These are phyloP conservation scores for Trachelipus rathkii DNA, from an alignment of 1,140 invertebrate genomes.

Conservation along the genomic window DNA sequence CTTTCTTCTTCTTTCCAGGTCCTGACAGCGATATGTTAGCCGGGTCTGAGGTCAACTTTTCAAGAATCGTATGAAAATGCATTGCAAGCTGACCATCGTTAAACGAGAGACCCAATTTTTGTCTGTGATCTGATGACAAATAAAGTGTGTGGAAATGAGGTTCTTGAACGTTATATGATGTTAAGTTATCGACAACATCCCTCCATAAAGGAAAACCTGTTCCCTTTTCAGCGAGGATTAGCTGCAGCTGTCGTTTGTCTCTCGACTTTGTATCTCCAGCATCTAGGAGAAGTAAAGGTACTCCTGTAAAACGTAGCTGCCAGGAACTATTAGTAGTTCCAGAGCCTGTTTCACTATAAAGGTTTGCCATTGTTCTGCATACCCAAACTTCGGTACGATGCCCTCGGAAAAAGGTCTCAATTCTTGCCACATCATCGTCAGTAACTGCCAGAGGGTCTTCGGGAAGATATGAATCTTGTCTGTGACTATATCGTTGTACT, in stretches of 20 bases:
- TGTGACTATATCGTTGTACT: conserved; percentile 36
- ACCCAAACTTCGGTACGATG: conserved; percentile 69
- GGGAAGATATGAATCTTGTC: conserved; percentile 26
- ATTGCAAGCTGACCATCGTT: conserved; percentile 68
- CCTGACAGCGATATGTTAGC: conserved; percentile 72
- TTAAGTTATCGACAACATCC: conserved; percentile 68
- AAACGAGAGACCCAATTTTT: conserved; percentile 67
- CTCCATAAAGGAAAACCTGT: conserved; percentile 80
- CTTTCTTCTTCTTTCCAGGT: conserved; percentile 49
- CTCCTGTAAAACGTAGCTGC: conserved; percentile 72
- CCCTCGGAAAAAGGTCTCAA: conserved; percentile 73
- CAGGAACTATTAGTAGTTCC: conserved; percentile 55
- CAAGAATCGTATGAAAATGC: conserved; percentile 58
- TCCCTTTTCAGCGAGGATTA: conserved; percentile 74
- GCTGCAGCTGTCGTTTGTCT: conserved; percentile 66
- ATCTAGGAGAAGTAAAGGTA: conserved; percentile 74
- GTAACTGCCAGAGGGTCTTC: conserved; percentile 52
- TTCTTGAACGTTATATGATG: conserved; percentile 52
- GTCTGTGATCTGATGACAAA: conserved; percentile 53
- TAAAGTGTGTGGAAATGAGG: conserved; percentile 56
- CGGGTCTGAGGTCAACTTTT: conserved; percentile 68
- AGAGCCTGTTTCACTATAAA: conserved; percentile 61
- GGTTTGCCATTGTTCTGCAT: conserved; percentile 71
- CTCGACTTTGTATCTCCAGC: conserved; percentile 67
- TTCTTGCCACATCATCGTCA: conserved; percentile 67